A percentile compares a stretch with the other conserved stretches of the same genome.
Evolutionary conservation across 2,888 invertebrate species (phyloP).

Genomic region (Yponomeuta plumbellus): DNA sequence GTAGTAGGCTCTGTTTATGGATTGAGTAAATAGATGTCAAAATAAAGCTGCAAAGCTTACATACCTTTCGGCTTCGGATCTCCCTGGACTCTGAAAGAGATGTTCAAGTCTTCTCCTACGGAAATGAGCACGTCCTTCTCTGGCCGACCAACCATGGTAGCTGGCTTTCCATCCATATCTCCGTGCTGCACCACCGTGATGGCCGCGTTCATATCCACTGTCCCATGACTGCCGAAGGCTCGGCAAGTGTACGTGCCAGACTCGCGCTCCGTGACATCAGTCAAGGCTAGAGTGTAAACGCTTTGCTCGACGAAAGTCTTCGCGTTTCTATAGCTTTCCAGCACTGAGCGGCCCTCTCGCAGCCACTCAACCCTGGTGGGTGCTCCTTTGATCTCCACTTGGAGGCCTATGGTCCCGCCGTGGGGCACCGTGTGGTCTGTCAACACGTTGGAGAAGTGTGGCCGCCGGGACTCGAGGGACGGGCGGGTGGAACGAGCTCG

Average conservation of each 20-base stretch:
- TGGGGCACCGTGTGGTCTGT: conserved; percentile 83
- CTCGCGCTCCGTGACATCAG: conserved; percentile 83
- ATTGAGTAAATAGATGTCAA: no score
- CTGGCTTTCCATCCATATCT: conserved; percentile 82
- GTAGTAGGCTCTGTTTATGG: no score
- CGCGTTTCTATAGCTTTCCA: conserved; percentile 77
- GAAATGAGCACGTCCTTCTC: conserved; percentile 84
- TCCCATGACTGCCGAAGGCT: conserved; percentile 84
- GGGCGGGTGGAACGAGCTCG: conserved; percentile 50
- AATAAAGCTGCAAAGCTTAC: no score
- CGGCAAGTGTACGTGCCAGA: conserved; percentile 86
- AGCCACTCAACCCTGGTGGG: conserved; percentile 87
- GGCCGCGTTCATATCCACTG: conserved; percentile 83
- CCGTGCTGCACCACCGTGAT: conserved; percentile 81
- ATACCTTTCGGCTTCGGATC: conserved; percentile 91
- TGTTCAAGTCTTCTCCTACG: conserved; percentile 87
- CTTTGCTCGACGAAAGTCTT: conserved; percentile 81
- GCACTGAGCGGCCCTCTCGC: conserved; percentile 77
- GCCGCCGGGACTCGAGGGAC: conserved; percentile 73
- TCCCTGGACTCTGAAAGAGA: conserved; percentile 88
- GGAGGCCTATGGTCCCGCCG: conserved; percentile 88
- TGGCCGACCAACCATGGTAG: conserved; percentile 87
- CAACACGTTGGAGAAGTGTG: conserved; percentile 81
- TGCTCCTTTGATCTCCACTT: conserved; percentile 85
- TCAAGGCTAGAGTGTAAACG: conserved; percentile 84